Base-by-base conservation (phyloP, 2,113 vertebrate genomes). In the Nycticorax nycticorax region DNA sequence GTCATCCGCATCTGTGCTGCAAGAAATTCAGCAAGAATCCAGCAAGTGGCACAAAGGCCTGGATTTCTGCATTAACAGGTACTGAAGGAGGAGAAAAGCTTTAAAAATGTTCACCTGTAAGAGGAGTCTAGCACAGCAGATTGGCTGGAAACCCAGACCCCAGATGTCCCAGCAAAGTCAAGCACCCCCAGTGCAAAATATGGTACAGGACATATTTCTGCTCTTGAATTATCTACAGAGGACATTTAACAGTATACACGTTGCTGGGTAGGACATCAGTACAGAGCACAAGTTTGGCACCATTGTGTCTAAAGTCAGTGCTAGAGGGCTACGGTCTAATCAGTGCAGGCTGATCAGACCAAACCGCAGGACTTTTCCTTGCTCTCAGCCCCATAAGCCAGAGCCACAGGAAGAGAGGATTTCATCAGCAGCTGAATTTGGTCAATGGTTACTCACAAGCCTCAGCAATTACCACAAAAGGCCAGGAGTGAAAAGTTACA, bases 301-400 rank as follows among this genome's bases (percentile, higher is more conserved):
- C 17, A 12, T 1, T 32, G 23, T 17, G n/a, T 33, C 60, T 30
- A 5, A 71, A 66, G 52, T 20, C 57, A 27, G 48, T 28, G 24
- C 24, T 12, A 17, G 56, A 80, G n/a, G 22, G 33, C 39, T 60
- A 5, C 76, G n/a, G 43, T 1, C 57, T 30, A 12, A 57, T 3
- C 4, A 1, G 77, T 5, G 8, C 48, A 71, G 56, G 6, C 8
- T 9, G 12, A 14, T 9, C 6, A 0, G 33, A 73, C 30, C 30
- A 66, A 66, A 41, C 9, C 33, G 16, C 56, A 52, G 50, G 3
- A 32, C 30, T 64, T 1, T 24, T 37, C 28, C 55, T 23, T 52
- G 32, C 55, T 56, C 28, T 81, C 53, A 80, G 59, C 22, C 57
- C 59, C 32, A 18, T 1, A 37, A 87, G 62, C 26, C 62, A 95